Conservation (phyloP, 23 tunicate species). For the Ascidia mentula region DNA sequence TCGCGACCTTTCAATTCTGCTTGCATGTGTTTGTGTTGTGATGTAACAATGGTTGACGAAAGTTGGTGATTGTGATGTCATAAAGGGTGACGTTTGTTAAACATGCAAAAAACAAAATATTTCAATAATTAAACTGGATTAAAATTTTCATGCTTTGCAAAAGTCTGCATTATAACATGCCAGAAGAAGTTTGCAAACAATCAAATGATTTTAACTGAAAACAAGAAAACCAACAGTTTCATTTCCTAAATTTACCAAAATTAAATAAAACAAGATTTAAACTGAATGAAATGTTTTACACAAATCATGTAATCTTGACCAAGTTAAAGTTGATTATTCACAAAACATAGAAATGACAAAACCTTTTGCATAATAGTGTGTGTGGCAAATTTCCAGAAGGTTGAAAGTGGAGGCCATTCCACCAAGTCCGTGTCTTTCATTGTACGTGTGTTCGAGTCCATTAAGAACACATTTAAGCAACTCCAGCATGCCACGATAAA, state of each 20-base stretch:
- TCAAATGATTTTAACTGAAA: not conserved
- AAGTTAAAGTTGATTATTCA: too few species aligned
- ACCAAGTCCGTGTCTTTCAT: constrained; percentile 73
- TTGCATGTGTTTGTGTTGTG: too few species aligned
- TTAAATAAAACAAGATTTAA: not conserved
- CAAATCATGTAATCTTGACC: not conserved
- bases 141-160: not conserved
- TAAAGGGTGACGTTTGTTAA: not conserved
- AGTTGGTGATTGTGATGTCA: constrained; percentile 7
- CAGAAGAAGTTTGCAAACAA: not conserved
- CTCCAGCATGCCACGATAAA: constrained; percentile 95
- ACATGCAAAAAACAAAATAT: constrained; percentile 26
- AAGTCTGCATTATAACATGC: not conserved
- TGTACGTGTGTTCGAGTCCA: constrained; percentile 90
- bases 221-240: too few species aligned
- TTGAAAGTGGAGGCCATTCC: constrained; percentile 88
- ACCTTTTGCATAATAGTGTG: constrained; percentile 97
- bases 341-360: not conserved
- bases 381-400: constrained; percentile 91
- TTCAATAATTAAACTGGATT: not conserved
- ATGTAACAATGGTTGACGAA: not conserved
- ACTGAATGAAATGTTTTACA: not conserved
- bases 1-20: constrained; percentile 46
- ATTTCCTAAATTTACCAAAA: not conserved
- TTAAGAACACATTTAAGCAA: constrained; percentile 80